Evolutionary conservation across 2,797 vertebrate genomes (phyloP).

Genomic region (Mionectes olivaceus): DNA sequence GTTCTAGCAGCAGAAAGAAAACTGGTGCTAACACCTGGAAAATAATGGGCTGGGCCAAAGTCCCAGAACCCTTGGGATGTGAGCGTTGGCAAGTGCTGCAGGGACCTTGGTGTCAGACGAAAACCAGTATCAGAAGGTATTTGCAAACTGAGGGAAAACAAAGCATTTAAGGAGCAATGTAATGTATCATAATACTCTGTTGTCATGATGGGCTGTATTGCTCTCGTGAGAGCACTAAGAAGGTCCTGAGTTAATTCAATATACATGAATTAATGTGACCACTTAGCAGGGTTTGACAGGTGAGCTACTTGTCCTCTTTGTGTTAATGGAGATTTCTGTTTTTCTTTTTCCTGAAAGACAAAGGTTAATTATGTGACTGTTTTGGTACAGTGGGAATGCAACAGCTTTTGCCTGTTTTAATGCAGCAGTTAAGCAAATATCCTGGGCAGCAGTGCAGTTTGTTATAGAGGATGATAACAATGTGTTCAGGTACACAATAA

Average conservation of each 20-base stretch:
- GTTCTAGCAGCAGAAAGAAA: background rate
- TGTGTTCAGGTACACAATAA: background rate
- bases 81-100: background rate
- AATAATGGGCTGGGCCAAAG: background rate
- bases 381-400: background rate
- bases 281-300: background rate
- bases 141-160: background rate
- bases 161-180: background rate
- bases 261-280: background rate
- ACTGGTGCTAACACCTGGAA: background rate
- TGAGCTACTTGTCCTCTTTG: background rate
- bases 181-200: background rate
- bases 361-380: background rate
- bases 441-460: background rate
- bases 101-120: background rate
- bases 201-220: background rate
- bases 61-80: background rate
- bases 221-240: rapidly evolving
- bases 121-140: background rate
- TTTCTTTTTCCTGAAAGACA: rapidly evolving
- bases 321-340: background rate
- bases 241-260: background rate
- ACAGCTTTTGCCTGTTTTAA: background rate
- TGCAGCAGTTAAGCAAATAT: background rate
- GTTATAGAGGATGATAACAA: background rate